These are phyloP conservation scores for Artibeus lituratus DNA, from an alignment of 2,797 vertebrate species.

Conservation along the genomic window DNA sequence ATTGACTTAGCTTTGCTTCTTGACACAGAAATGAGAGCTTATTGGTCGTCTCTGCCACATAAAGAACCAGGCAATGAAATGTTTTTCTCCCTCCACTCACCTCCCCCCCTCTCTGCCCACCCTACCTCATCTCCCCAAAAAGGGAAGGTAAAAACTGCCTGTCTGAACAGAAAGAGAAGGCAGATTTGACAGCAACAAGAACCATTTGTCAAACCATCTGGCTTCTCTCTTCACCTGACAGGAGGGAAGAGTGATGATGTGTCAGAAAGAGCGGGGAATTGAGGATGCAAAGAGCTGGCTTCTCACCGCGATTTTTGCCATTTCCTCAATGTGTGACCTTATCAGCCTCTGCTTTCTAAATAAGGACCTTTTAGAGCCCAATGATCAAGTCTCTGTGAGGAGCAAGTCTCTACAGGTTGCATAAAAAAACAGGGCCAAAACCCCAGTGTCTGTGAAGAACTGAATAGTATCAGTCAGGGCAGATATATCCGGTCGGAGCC, in stretches of 20 bases:
- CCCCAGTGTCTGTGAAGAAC: neutral
- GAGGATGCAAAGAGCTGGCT: neutral
- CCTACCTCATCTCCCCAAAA: neutral
- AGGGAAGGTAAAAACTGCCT: constrained; percentile 40
- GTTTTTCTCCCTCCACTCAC: neutral
- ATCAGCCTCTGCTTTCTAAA: neutral
- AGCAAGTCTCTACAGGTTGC: neutral
- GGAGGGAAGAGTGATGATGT: constrained; percentile 52
- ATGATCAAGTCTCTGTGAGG: neutral
- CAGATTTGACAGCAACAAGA: constrained; percentile 65
- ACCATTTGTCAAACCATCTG: constrained; percentile 71
- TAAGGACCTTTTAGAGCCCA: neutral
- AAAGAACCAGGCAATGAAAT: constrained; percentile 4
- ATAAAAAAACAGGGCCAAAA: neutral
- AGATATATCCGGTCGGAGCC: neutral
- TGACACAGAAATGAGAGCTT: constrained; percentile 24
- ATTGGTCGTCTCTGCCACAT: neutral
- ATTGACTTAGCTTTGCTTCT: constrained; percentile 44
- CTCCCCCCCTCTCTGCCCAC: neutral
- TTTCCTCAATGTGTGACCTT: neutral
- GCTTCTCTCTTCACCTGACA: constrained; percentile 70
- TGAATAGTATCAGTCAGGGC: neutral
- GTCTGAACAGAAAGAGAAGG: constrained; percentile 20
- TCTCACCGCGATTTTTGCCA: neutral
- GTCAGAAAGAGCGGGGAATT: neutral